Evolutionary conservation across 2,113 vertebrate genomes (phyloP), one percentile per base, ranked within the genome.

Genomic region (Tautogolabrus adspersus): DNA sequence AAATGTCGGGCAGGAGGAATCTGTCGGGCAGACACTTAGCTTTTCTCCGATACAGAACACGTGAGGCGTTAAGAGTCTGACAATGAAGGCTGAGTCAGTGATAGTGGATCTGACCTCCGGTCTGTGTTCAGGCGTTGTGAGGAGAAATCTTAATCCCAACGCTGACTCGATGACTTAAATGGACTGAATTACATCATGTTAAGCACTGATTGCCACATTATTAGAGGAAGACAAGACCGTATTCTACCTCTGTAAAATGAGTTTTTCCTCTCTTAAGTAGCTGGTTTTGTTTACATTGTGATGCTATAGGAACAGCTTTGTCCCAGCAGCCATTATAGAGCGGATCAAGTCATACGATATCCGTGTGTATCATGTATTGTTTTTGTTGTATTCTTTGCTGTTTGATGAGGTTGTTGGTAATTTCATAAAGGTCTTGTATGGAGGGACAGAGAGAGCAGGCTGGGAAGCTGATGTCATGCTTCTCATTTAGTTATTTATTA

Each of bases 201-300:
- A 65, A 54, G 67, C 62, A 16, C 22, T 10, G 7, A 63, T 34
- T 73, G 84, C 82, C 82, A 70, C 63, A 73, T 83, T 55, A 82
- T 69, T 54, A 37, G 66, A 42, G 62, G 73, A 80, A 73, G 73
- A 59, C 80, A 66, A 47, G 63, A 47, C 75, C 75, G 72, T 72
- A 67, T 78, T 34, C 30, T 34, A 34, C 3, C 30, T 34, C 30
- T 34, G 30, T 1, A 34, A 34, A 34, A 34, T 34, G 30, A 34
- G 5, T 34, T 34, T 6, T 6, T 34, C 30, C 30, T 34, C 30
- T 34, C 6, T 34, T 34, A 34, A 34, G 30, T 80, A 74, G 65
- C 73, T 49, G 86, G 44, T 89, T 87, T 83, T 34, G 26, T 26
- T n/a, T 2, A 26, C 26, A 26, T 26, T 26, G 26, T 26, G 26